phyloP scores from a whole-genome alignment of 1,140 invertebrate species.

The Drosophila athabasca region DNA sequence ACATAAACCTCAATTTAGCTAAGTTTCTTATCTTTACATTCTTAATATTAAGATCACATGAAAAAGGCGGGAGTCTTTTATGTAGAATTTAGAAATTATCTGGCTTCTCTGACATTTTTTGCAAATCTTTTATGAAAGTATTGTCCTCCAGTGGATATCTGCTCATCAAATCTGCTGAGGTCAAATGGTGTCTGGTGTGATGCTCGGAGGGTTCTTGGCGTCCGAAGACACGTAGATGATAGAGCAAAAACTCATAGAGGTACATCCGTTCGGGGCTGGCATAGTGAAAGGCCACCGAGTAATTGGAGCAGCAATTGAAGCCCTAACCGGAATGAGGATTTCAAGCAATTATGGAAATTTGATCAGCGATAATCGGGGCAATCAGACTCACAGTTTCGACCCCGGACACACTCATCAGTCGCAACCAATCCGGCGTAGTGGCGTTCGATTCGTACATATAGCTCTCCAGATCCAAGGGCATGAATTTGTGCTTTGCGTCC shows the following conservation, averaged over 20 bases:
- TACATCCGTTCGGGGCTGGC: slow-evolving; percentile 61
- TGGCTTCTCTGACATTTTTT: slow-evolving; percentile 55
- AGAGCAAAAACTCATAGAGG: slow-evolving; percentile 67
- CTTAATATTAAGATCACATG: slow-evolving; percentile 25
- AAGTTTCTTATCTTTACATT: neutral
- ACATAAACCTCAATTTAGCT: too few relatives aligned
- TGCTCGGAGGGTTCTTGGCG: neutral
- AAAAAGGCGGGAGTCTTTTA: slow-evolving; percentile 5
- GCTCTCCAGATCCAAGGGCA: slow-evolving; percentile 86
- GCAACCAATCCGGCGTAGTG: slow-evolving; percentile 58
- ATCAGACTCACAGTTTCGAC: slow-evolving; percentile 40
- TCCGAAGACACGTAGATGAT: slow-evolving; percentile 42
- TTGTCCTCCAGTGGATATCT: slow-evolving; percentile 64
- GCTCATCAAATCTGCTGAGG: slow-evolving; percentile 29
- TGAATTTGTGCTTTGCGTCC: slow-evolving; percentile 51
- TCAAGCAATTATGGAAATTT: neutral
- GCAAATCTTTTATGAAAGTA: slow-evolving; percentile 44
- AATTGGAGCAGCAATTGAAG: slow-evolving; percentile 57
- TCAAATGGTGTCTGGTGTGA: slow-evolving; percentile 11
- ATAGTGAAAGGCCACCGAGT: slow-evolving; percentile 67
- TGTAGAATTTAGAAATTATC: slow-evolving; percentile 55
- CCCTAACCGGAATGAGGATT: slow-evolving; percentile 30
- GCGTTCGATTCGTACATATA: slow-evolving; percentile 38
- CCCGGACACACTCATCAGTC: slow-evolving; percentile 41
- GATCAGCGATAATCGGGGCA: neutral